Evolutionary conservation across 2,797 vertebrate genomes (phyloP).

Genomic region (Myotis pilosus): DNA sequence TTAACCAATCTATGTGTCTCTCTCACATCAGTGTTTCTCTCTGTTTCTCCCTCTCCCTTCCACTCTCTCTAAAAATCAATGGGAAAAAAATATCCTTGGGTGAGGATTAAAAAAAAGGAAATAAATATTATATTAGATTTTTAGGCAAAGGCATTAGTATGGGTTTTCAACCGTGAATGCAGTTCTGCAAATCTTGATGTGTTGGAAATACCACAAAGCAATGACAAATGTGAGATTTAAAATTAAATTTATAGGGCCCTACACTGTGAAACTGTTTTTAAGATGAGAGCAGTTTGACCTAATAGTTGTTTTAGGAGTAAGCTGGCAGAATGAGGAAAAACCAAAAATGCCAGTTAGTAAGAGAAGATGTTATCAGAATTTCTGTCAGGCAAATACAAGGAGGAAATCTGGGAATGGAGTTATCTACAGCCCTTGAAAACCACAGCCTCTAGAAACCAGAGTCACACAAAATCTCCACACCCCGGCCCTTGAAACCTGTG

Average conservation of each 20-base stretch:
- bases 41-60: too few relatives aligned
- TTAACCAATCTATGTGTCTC: too few relatives aligned
- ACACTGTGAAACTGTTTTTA: conserved; percentile 25
- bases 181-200: conserved; percentile 21
- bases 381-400: conserved; percentile 9
- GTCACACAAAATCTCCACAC: accelerated
- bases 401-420: not conserved
- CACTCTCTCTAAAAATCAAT: too few relatives aligned
- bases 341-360: not conserved
- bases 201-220: conserved; percentile 62
- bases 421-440: not conserved
- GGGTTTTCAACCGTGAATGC: conserved; percentile 2
- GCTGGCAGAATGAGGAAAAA: conserved; percentile 50
- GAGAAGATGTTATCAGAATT: conserved; percentile 6
- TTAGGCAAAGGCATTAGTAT: not conserved
- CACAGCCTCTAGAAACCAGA: not conserved
- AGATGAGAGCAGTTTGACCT: conserved; percentile 11
- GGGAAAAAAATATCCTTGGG: too few relatives aligned
- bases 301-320: conserved; percentile 52
- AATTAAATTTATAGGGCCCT: conserved; percentile 40
- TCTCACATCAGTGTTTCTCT: too few relatives aligned
- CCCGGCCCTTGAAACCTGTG: not conserved
- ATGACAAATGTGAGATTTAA: conserved; percentile 44
- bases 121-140: conserved; percentile 21
- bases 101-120: conserved; percentile 2